phyloP scores from a whole-genome alignment of 2,888 invertebrate species.

The Reticulitermes lucifugus region DNA sequence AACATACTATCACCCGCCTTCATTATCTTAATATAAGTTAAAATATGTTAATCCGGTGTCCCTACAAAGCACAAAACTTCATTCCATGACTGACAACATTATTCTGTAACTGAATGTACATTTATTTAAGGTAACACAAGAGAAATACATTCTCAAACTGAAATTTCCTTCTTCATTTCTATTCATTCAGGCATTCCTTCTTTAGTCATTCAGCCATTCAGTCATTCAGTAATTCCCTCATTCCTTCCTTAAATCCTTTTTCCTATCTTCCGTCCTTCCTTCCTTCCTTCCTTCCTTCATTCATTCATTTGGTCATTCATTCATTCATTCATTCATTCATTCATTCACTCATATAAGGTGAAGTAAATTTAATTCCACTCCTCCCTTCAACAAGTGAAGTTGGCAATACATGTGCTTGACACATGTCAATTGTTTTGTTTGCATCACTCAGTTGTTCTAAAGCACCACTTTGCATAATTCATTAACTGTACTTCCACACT shows the following conservation, averaged over 20 bases:
- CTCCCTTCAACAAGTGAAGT: constrained; percentile 7
- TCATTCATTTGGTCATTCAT: too few relatives aligned
- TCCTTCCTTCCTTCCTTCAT: too few relatives aligned
- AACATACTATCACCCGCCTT: too few relatives aligned
- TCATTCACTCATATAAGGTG: not conserved
- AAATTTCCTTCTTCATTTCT: too few relatives aligned
- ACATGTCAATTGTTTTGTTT: not conserved
- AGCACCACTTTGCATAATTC: constrained; percentile 12
- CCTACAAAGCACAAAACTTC: not conserved
- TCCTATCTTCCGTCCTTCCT: too few relatives aligned
- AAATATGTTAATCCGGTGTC: not conserved
- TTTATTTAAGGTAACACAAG: not conserved
- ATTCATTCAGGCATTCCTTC: too few relatives aligned
- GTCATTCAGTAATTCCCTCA: too few relatives aligned
- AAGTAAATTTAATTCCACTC: not conserved
- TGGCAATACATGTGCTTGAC: not conserved
- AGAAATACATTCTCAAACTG: not conserved
- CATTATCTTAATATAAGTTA: not conserved
- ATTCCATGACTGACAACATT: not conserved
- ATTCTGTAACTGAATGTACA: not conserved
- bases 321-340: not conserved
- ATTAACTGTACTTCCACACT: not conserved
- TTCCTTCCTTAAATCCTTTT: too few relatives aligned
- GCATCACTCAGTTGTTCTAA: not conserved
- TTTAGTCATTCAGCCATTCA: too few relatives aligned